phyloP scores from a whole-genome alignment of 2,888 invertebrate genomes.

The Tetranychus piercei region DNA sequence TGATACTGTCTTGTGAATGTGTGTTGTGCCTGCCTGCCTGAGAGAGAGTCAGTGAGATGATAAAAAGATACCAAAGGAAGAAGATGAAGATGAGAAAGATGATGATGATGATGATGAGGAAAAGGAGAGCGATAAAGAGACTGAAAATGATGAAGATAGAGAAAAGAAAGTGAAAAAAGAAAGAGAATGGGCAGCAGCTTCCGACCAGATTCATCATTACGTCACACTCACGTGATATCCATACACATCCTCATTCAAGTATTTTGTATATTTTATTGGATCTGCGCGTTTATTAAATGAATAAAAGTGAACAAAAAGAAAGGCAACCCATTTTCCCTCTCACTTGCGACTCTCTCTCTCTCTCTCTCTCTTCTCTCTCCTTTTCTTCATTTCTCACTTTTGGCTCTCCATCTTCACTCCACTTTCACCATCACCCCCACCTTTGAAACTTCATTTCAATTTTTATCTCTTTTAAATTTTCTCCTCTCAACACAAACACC shows the following conservation, averaged over 20 bases:
- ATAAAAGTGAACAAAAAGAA: neutral
- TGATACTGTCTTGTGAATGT: slow-evolving; percentile 15
- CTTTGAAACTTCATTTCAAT: neutral
- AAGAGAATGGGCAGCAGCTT: slow-evolving; percentile 1
- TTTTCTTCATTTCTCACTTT: neutral
- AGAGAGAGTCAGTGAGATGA: slow-evolving; percentile 3
- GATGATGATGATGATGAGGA: neutral
- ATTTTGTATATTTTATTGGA: neutral
- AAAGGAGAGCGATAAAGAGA: slow-evolving; percentile 4
- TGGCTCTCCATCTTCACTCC: neutral
- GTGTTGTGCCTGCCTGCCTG: neutral
- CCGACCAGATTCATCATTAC: neutral
- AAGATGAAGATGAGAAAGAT: neutral
- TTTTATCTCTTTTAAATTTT: neutral
- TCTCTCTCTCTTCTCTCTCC: neutral
- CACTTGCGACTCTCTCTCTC: neutral
- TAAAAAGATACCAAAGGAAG: neutral
- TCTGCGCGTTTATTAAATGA: neutral
- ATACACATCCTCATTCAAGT: neutral
- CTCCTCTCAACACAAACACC: neutral
- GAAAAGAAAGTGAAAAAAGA: slow-evolving; percentile 5
- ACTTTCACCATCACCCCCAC: neutral
- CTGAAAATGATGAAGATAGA: neutral
- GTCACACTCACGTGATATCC: neutral
- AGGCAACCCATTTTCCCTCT: neutral